Evolutionary conservation across 2,797 vertebrate genomes (phyloP).

Genomic region (Scomberomorus guttatus): DNA sequence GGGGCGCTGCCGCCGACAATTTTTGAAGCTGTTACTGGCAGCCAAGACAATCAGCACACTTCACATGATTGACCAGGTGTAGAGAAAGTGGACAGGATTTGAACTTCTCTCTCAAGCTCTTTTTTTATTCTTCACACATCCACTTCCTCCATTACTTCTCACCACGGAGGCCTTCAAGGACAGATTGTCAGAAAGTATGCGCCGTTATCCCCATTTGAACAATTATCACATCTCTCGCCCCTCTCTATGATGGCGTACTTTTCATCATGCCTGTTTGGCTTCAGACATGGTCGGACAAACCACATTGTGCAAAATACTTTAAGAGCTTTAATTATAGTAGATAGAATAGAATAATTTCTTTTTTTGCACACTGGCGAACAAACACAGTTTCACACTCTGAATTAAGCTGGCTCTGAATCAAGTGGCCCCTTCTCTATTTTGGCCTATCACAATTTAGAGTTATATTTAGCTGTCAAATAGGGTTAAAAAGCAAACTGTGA

Average conservation of each 20-base stretch:
- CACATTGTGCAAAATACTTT: neutral
- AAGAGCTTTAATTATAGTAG: neutral
- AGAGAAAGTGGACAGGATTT: neutral
- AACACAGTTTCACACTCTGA: neutral
- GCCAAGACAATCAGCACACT: too few relatives aligned
- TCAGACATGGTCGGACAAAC: neutral
- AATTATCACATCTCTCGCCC: neutral
- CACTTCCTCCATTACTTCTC: too few relatives aligned
- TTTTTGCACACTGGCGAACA: neutral
- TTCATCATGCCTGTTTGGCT: too few relatives aligned
- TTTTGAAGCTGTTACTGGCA: too few relatives aligned
- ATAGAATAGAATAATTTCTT: neutral
- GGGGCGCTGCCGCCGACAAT: too few relatives aligned
- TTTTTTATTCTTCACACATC: too few relatives aligned
- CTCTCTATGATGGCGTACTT: neutral
- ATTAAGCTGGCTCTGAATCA: neutral
- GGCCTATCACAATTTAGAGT: neutral
- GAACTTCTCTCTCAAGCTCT: too few relatives aligned
- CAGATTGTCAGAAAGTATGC: too few relatives aligned
- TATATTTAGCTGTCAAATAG: conserved; percentile 6
- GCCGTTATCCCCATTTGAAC: too few relatives aligned
- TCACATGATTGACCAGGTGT: too few relatives aligned
- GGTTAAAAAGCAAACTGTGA: conserved; percentile 26
- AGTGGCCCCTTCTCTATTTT: neutral
- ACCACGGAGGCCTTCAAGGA: too few relatives aligned